These are phyloP conservation scores for Limnodromus scolopaceus DNA, from an alignment of 2,797 vertebrate species.

Conservation along the genomic window DNA sequence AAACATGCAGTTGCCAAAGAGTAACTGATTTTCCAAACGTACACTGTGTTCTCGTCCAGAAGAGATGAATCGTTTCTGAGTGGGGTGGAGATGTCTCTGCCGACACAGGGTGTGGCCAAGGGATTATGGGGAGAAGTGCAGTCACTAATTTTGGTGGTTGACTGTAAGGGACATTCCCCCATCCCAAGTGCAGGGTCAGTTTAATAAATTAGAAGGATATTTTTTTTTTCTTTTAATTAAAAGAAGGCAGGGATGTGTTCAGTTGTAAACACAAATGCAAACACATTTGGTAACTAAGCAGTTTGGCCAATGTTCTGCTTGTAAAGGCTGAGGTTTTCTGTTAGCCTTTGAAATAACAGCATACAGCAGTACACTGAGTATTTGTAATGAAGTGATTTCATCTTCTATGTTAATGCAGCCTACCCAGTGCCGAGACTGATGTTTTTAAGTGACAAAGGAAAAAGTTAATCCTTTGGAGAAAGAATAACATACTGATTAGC, in stretches of 20 bases:
- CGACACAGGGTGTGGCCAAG: not conserved
- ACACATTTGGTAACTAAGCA: conserved; percentile 74
- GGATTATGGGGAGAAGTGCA: not conserved
- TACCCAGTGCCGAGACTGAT: not conserved
- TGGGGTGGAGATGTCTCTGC: not conserved
- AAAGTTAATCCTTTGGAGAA: conserved; percentile 7
- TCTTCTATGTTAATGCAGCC: conserved; percentile 16
- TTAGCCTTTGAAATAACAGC: conserved; percentile 52
- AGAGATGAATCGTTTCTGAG: not conserved
- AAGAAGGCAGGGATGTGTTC: conserved; percentile 14
- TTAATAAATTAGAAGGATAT: not conserved
- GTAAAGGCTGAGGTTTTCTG: conserved; percentile 43
- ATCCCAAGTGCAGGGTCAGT: not conserved
- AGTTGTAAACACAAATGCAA: conserved; percentile 69
- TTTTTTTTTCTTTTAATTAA: not conserved
- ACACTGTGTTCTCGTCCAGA: not conserved
- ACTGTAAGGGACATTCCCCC: not conserved
- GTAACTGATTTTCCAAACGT: not conserved
- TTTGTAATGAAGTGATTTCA: conserved; percentile 53
- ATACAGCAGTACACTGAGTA: not conserved
- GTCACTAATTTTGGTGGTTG: conserved; percentile 3
- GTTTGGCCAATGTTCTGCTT: conserved; percentile 44
- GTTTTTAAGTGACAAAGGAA: conserved; percentile 7
- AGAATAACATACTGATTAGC: not conserved
- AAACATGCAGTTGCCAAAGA: not conserved